Percentiles rank a stretch among this genome's conserved stretches.
phyloP scores from a whole-genome alignment of 2,888 invertebrate species.

The Lasioglossum vierecki region DNA sequence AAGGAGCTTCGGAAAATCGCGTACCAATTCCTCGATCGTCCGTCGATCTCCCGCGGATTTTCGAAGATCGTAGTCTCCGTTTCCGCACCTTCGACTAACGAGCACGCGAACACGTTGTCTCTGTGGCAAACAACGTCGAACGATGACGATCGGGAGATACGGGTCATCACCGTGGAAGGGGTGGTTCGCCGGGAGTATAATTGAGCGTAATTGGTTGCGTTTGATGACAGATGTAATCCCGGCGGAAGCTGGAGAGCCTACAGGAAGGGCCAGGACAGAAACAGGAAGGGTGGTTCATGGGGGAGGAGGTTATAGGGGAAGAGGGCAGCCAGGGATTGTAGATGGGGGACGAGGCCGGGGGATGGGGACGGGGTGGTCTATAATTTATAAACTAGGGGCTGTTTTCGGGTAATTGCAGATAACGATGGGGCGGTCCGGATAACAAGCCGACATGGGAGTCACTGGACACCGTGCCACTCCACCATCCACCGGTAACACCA shows the following conservation, averaged over 20 bases:
- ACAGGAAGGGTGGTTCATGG: background rate
- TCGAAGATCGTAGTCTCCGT: background rate
- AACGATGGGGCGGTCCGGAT: slow-evolving; percentile 83
- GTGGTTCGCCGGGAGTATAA: slow-evolving; percentile 69
- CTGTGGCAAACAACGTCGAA: background rate
- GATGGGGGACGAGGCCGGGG: slow-evolving; percentile 64
- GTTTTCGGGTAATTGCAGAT: slow-evolving; percentile 84
- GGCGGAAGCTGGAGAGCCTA: slow-evolving; percentile 55
- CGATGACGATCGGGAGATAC: slow-evolving; percentile 1
- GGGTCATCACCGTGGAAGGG: slow-evolving; percentile 34
- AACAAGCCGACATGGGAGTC: slow-evolving; percentile 84
- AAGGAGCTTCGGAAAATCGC: background rate
- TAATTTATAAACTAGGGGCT: slow-evolving; percentile 84
- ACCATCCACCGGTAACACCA: slow-evolving; percentile 73
- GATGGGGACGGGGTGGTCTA: slow-evolving; percentile 76
- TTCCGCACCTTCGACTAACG: slow-evolving; percentile 4
- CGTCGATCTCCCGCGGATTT: background rate
- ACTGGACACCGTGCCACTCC: slow-evolving; percentile 81
- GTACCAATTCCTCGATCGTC: background rate
- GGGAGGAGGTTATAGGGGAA: slow-evolving; percentile 17
- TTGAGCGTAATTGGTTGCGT: slow-evolving; percentile 80
- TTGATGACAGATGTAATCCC: slow-evolving; percentile 82
- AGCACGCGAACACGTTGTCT: background rate
- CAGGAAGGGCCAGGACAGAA: slow-evolving; percentile 5
- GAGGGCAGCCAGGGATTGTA: slow-evolving; percentile 9